Evolutionary conservation across 2,888 invertebrate species (phyloP).

Genomic region (Dasysyrphus tricinctus): DNA sequence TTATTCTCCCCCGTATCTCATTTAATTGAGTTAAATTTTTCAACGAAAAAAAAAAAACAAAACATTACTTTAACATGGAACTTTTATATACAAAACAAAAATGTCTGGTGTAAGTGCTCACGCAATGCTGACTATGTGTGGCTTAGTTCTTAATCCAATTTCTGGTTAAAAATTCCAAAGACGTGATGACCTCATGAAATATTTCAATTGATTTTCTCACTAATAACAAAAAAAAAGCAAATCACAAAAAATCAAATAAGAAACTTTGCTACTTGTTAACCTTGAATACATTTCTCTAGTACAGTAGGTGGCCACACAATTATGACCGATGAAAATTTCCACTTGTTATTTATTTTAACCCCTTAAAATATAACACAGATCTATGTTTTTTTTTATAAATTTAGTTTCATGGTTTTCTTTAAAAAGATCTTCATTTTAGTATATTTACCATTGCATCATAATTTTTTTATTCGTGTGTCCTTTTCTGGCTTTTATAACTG

Average conservation of each 20-base stretch:
- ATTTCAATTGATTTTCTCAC: slow-evolving; percentile 66
- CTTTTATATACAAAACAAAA: neutral
- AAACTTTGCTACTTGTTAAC: slow-evolving; percentile 31
- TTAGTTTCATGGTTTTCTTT: no score
- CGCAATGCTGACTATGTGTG: slow-evolving; percentile 16
- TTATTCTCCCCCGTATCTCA: neutral
- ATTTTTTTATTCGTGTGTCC: no score
- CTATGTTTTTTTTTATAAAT: no score
- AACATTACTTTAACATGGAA: neutral
- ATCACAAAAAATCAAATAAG: neutral
- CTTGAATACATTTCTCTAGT: slow-evolving; percentile 43
- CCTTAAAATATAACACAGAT: no score
- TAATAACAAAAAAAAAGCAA: neutral
- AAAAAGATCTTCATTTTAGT: no score
- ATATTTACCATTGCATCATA: no score
- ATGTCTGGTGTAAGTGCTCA: slow-evolving; percentile 32
- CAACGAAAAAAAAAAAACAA: slow-evolving; percentile 6
- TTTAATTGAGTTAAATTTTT: neutral
- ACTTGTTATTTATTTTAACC: no score
- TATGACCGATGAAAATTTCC: no score
- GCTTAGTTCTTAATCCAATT: slow-evolving; percentile 13
- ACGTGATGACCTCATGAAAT: slow-evolving; percentile 66
- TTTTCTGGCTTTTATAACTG: no score
- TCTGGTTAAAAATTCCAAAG: slow-evolving; percentile 33
- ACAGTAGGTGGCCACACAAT: no score